Conservation (phyloP, 2,113 vertebrate species). For the Tetraodon nigroviridis region DNA sequence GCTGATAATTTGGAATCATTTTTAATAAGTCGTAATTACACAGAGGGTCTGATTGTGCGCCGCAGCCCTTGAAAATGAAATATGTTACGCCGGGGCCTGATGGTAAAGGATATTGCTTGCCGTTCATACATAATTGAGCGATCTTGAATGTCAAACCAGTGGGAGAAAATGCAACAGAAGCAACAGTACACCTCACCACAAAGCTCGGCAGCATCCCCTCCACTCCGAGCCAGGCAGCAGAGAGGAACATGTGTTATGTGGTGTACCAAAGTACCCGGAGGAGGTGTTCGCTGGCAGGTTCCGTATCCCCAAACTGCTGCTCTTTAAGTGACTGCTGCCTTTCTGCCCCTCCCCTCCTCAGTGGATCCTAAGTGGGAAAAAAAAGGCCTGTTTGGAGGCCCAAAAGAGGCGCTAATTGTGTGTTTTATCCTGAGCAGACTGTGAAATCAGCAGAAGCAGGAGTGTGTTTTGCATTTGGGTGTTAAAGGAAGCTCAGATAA, state of each 20-base stretch:
- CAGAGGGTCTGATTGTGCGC: conserved; percentile 77
- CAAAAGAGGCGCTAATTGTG: neutral
- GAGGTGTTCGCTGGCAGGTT: conserved; percentile 56
- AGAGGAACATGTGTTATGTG: conserved; percentile 70
- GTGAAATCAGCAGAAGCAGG: neutral
- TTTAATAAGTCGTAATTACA: conserved; percentile 82
- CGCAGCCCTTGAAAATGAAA: conserved; percentile 79
- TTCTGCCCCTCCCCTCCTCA: neutral
- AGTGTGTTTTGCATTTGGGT: neutral
- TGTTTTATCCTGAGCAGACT: neutral
- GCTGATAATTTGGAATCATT: conserved; percentile 76
- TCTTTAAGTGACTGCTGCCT: conserved; percentile 33
- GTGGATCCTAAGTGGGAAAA: neutral
- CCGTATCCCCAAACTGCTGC: conserved; percentile 42
- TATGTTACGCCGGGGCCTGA: conserved; percentile 78
- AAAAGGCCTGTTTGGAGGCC: neutral
- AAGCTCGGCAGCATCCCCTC: conserved; percentile 59
- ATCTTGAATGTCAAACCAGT: conserved; percentile 82
- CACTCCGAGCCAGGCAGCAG: conserved; percentile 38
- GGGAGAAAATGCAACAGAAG: conserved; percentile 77
- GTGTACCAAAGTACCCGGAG: conserved; percentile 61
- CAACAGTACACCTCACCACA: conserved; percentile 71
- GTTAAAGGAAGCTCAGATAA: conserved; percentile 4
- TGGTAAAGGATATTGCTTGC: conserved; percentile 82
- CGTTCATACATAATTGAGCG: conserved; percentile 83